phyloP scores from a whole-genome alignment of 2,113 vertebrate species.

The Phalacrocorax carbo region DNA sequence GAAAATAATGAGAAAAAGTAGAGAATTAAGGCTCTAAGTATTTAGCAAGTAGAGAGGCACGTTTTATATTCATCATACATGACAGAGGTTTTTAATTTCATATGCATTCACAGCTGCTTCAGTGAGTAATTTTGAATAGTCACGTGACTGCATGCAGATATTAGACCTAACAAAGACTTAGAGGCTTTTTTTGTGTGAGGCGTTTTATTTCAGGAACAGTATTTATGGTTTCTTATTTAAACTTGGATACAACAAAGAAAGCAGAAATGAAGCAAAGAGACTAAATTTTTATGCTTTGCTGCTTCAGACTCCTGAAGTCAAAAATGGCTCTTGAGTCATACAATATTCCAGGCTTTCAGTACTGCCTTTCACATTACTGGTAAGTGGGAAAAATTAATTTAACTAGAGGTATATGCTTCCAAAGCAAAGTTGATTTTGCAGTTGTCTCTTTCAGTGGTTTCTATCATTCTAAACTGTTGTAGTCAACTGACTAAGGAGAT shows the following conservation, averaged over 20 bases:
- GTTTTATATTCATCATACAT: constrained; percentile 21
- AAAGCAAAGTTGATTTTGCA: constrained; percentile 6
- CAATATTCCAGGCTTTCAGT: background rate
- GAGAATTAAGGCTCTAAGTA: background rate
- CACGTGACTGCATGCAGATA: background rate
- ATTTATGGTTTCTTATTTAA: constrained; percentile 53
- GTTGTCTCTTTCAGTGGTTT: background rate
- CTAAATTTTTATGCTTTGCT: constrained; percentile 12
- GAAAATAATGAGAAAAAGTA: background rate
- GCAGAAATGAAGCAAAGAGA: constrained; percentile 10
- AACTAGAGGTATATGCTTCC: background rate
- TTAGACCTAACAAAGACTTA: constrained; percentile 22
- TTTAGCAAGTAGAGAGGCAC: background rate
- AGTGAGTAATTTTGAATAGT: constrained; percentile 32
- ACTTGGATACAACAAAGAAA: constrained; percentile 15
- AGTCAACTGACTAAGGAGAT: background rate
- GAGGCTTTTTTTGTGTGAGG: background rate
- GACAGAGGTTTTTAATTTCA: background rate
- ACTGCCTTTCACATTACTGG: background rate
- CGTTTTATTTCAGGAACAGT: constrained; percentile 49
- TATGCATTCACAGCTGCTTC: constrained; percentile 11
- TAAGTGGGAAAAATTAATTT: background rate
- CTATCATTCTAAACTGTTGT: background rate
- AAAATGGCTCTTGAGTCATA: background rate
- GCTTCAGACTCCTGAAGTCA: background rate